phyloP scores from a whole-genome alignment of 2,797 vertebrate species.

The Peromyscus nudipes region DNA sequence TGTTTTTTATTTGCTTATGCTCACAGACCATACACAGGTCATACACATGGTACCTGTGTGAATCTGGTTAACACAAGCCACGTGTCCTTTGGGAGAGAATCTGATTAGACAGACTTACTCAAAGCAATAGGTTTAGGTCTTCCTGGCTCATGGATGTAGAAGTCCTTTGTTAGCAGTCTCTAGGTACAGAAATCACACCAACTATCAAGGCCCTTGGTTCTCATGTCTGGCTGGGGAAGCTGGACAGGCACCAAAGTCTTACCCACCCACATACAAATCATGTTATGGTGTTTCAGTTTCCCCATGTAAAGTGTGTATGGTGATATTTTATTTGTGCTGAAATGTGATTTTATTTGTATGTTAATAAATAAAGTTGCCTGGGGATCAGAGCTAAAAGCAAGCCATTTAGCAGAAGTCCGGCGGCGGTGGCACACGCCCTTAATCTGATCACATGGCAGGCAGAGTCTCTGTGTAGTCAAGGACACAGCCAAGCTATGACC shows the following conservation, averaged over 20 bases:
- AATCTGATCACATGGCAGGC: no score
- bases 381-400: no score
- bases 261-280: not conserved
- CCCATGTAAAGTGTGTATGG: no score
- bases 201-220: not conserved
- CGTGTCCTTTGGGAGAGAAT: not conserved
- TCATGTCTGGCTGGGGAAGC: not conserved
- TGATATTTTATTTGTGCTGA: no score
- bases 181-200: not conserved
- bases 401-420: no score
- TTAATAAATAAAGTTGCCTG: no score
- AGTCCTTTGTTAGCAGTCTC: not conserved
- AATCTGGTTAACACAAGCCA: not conserved
- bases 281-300: not conserved
- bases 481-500: no score
- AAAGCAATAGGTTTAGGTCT: not conserved
- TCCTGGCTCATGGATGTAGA: not conserved
- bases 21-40: not conserved
- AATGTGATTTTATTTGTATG: no score
- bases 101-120: not conserved
- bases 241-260: not conserved
- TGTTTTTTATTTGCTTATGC: constrained; percentile 24
- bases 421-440: no score
- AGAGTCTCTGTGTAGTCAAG: no score
- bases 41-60: not conserved